These are phyloP conservation scores for Drosophila sechellia DNA, from an alignment of 1,140 invertebrate species.

Conservation along the genomic window DNA sequence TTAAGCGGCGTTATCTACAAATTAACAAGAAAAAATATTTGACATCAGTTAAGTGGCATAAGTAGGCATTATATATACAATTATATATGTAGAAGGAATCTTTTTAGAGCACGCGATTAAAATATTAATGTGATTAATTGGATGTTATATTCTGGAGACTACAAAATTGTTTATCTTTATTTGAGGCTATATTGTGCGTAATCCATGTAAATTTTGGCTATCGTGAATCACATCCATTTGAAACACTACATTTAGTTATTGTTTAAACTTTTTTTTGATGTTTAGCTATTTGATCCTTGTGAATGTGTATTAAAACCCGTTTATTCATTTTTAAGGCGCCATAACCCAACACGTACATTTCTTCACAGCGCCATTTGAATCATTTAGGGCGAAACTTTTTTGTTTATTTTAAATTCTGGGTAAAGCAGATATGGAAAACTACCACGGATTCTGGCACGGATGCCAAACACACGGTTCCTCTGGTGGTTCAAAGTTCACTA, in stretches of 20 bases:
- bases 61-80: no score
- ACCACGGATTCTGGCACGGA: conserved; percentile 17
- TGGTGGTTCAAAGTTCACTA: conserved; percentile 38
- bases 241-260: background rate
- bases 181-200: background rate
- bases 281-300: background rate
- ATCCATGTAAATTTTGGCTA: background rate
- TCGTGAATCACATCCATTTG: background rate
- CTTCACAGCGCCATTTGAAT: conserved; percentile 10
- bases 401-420: conserved; percentile 24
- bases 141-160: no score
- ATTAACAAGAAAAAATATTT: background rate
- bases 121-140: background rate
- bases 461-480: conserved; percentile 3
- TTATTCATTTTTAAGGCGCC: background rate
- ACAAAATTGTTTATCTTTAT: background rate
- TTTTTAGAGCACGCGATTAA: background rate
- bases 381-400: conserved; percentile 6
- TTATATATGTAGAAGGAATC: no score
- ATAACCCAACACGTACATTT: background rate
- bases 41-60: background rate
- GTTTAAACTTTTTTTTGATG: background rate
- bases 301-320: background rate
- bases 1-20: conserved; percentile 18
- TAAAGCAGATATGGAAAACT: conserved; percentile 28